Evolutionary conservation across 2,113 vertebrate species (phyloP).

Genomic region (Egretta garzetta): DNA sequence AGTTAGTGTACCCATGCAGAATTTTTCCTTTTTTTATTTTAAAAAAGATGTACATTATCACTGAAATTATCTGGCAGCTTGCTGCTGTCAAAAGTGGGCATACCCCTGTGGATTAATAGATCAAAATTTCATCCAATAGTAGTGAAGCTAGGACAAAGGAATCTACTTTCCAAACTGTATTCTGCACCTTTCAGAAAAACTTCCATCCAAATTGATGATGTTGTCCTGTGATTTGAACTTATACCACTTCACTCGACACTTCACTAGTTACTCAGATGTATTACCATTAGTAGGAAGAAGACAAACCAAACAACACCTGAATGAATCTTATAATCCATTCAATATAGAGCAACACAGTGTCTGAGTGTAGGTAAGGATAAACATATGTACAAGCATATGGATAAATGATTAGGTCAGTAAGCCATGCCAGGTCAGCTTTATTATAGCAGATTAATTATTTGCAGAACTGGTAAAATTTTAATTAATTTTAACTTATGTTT

Average conservation of each 20-base stretch:
- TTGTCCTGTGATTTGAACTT: neutral
- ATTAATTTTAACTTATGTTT: neutral
- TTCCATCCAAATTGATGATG: neutral
- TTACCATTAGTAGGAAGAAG: neutral
- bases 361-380: neutral
- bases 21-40: neutral
- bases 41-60: neutral
- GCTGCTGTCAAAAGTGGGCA: neutral
- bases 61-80: neutral
- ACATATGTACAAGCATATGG: no score
- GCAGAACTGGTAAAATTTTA: neutral
- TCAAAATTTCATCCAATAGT: neutral
- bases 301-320: neutral
- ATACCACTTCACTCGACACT: neutral
- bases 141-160: neutral
- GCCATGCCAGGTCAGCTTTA: neutral
- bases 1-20: neutral
- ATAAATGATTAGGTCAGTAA: neutral
- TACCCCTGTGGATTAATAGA: neutral
- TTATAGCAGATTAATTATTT: neutral
- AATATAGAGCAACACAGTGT: neutral
- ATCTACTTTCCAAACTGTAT: neutral
- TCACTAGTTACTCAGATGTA: neutral
- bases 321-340: neutral
- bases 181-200: neutral